Conservation (phyloP, 2,113 vertebrate species). For the Desmodus rotundus region DNA sequence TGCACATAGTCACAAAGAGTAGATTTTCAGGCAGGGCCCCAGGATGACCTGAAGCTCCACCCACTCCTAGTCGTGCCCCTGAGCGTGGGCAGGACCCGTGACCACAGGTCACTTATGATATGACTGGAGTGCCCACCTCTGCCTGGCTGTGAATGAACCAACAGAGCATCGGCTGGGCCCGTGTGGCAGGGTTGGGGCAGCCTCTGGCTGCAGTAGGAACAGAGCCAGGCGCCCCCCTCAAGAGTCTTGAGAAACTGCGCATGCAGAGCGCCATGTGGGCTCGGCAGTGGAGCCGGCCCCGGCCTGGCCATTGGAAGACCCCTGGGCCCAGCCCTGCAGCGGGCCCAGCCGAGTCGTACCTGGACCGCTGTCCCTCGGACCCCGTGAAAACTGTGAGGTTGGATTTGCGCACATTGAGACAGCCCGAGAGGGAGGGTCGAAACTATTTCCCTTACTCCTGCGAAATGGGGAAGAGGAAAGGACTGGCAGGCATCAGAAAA, state of each 20-base stretch:
- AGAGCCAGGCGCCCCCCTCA: not conserved
- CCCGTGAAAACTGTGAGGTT: not conserved
- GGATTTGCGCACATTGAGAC: not conserved
- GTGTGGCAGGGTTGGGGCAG: too few relatives aligned
- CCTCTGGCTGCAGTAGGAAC: not conserved
- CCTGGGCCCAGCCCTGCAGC: not conserved
- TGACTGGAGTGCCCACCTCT: not conserved
- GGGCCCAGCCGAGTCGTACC: accelerated
- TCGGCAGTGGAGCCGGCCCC: not conserved
- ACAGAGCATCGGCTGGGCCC: not conserved
- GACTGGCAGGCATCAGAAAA: not conserved
- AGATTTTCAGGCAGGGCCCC: not conserved
- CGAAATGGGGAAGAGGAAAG: not conserved
- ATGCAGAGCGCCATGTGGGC: accelerated
- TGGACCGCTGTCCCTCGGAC: not conserved
- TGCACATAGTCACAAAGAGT: not conserved
- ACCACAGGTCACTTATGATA: not conserved
- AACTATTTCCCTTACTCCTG: not conserved
- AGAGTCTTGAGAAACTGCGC: accelerated
- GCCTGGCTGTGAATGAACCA: not conserved
- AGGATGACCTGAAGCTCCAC: not conserved
- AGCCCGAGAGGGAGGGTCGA: not conserved
- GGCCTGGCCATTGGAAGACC: not conserved
- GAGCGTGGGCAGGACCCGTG: accelerated
- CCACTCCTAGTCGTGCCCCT: not conserved